These are phyloP conservation scores for Geotrupes spiniger DNA, from an alignment of 2,888 invertebrate species.

Conservation along the genomic window DNA sequence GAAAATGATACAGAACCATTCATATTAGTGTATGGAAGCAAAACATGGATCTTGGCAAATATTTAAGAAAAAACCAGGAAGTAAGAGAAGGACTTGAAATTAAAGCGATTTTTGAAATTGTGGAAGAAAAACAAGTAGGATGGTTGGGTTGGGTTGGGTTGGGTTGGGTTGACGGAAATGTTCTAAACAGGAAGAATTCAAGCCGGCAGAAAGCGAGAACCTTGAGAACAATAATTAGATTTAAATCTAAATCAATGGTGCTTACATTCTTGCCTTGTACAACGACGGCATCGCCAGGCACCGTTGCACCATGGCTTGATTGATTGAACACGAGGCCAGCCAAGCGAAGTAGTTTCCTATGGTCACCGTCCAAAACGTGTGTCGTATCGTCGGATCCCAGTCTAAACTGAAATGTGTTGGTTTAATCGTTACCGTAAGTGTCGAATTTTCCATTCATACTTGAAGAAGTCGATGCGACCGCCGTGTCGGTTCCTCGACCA, in stretches of 20 bases:
- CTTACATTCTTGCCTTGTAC: conserved; percentile 68
- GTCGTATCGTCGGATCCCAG: conserved; percentile 70
- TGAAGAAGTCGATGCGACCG: conserved; percentile 69
- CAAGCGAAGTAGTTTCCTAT: conserved; percentile 78
- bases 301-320: conserved; percentile 85
- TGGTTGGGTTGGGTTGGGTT: no score
- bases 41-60: no score
- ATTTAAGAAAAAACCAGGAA: no score
- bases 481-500: conserved; percentile 60
- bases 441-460: conserved; percentile 52
- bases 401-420: conserved; percentile 60
- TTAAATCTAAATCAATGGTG: conserved; percentile 23
- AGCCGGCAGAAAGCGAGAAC: no score
- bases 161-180: no score
- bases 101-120: not conserved
- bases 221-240: not conserved
- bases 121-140: no score
- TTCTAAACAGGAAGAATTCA: no score
- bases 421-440: not conserved
- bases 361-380: conserved; percentile 77
- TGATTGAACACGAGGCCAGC: conserved; percentile 78
- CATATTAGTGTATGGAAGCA: no score
- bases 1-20: no score
- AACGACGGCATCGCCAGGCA: conserved; percentile 75
- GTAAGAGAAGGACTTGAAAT: no score